Conservation (phyloP, 2,888 invertebrate genomes). For the Agriotes lineatus region DNA sequence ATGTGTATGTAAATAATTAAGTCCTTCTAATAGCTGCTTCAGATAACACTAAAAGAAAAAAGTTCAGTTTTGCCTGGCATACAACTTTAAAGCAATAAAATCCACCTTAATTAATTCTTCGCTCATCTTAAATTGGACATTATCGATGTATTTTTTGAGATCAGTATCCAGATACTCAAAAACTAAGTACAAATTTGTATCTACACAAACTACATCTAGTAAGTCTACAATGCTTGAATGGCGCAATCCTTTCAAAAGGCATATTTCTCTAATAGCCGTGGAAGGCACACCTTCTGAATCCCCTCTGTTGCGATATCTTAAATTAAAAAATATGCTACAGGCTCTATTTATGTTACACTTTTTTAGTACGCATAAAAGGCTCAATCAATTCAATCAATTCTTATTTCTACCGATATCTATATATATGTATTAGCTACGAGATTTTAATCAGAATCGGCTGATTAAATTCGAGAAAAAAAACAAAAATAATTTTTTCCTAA, state of each 20-base stretch:
- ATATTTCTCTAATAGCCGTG: constrained; percentile 96
- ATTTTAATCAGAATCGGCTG: too few species aligned
- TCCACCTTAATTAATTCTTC: constrained; percentile 77
- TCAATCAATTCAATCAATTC: too few species aligned
- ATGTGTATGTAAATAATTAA: constrained; percentile 91
- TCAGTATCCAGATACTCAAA: constrained; percentile 96
- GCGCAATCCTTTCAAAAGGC: constrained; percentile 88
- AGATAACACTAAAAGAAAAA: constrained; percentile 76
- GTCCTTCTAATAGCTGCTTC: constrained; percentile 88
- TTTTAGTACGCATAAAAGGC: too few species aligned
- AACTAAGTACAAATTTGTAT: constrained; percentile 89
- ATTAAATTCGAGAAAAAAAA: too few species aligned
- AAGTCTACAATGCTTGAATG: constrained; percentile 93
- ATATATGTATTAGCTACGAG: too few species aligned
- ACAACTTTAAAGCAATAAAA: not conserved
- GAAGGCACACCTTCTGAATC: constrained; percentile 98
- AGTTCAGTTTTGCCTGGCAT: not conserved
- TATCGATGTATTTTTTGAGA: constrained; percentile 89
- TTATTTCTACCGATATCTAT: too few species aligned
- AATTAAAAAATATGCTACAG: too few species aligned
- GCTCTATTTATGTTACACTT: not conserved
- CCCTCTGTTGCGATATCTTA: constrained; percentile 10
- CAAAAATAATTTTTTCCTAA: too few species aligned
- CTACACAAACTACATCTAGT: constrained; percentile 89
- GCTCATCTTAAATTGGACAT: constrained; percentile 73